Evolutionary conservation across 2,113 vertebrate genomes (phyloP), one percentile per base, ranked within the genome.

Genomic region (Gobio gobio): DNA sequence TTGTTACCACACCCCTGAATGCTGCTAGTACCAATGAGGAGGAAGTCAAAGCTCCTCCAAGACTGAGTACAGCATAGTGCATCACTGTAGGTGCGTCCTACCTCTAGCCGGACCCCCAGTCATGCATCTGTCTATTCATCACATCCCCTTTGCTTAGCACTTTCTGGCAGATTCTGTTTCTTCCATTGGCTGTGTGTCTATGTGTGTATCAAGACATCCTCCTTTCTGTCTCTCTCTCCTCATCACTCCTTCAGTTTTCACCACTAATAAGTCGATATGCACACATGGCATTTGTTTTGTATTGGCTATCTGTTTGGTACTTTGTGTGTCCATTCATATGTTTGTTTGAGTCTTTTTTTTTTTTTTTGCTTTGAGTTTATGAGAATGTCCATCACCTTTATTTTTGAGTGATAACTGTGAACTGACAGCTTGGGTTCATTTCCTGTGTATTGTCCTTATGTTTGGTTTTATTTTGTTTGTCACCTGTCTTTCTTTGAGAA

Each of bases 401-500:
- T 73, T 88, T 81, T 84, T 88, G 43, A 85, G 58, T 68, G 82
- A 74, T 61, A 72, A 72, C 83, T 74, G 83, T 88, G 80, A 89
- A 86, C 66, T 85, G 83, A 87, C 76, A 66, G 85, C 82, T 85
- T 86, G 78, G 83, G 77, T 81, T 64, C 81, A 87, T 88, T 85
- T 87, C 58, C 29, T 86, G 81, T 83, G 76, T 77, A 40, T 40
- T 40, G 40, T 40, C 40, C 47, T 87, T 40, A n/a, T 33, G 79
- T 89, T 73, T 85, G 36, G 16, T 64, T 87, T 86, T 12, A 68
- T 87, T 85, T 87, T 85, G 24, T 77, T 85, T 85, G 56, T 78
- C 75, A 86, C 83, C 66, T 86, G 84, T 88, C 88, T 86, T 90
- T 87, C 85, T 90, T 90, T 88, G 86, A 88, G 86, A 89, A 88